phyloP scores from a whole-genome alignment of 1,140 invertebrate species.

The Monochamus saltuarius region DNA sequence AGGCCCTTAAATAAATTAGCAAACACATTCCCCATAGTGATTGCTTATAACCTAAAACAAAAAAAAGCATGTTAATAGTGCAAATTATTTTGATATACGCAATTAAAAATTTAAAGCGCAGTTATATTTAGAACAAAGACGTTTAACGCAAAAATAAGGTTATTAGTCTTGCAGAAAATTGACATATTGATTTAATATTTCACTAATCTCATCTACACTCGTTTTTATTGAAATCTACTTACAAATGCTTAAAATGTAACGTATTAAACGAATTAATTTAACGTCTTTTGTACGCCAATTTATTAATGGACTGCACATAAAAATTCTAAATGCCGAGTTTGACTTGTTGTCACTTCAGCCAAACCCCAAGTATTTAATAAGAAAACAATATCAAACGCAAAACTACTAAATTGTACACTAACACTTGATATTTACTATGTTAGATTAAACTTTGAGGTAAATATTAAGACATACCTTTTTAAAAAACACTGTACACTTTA shows the following conservation, averaged over 20 bases:
- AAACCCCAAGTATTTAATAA: conserved; percentile 31
- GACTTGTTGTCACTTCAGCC: conserved; percentile 42
- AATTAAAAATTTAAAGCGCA: conserved; percentile 3
- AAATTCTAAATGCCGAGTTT: conserved; percentile 33
- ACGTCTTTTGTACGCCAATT: background rate
- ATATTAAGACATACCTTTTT: conserved; percentile 62
- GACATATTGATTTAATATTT: conserved; percentile 45
- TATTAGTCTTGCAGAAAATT: conserved; percentile 46
- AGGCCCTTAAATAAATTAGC: conserved; percentile 91
- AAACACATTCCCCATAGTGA: conserved; percentile 79
- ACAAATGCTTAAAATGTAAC: background rate
- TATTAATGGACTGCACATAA: conserved; percentile 1
- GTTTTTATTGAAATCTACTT: background rate
- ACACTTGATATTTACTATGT: background rate
- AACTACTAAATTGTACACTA: conserved; percentile 15
- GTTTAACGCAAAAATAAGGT: conserved; percentile 36
- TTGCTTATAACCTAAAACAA: conserved; percentile 31
- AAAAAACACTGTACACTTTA: conserved; percentile 63
- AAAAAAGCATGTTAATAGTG: background rate
- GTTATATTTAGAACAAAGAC: conserved; percentile 45
- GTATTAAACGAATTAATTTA: background rate
- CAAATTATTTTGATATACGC: no score
- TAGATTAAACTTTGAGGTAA: conserved; percentile 3
- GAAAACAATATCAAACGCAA: conserved; percentile 9
- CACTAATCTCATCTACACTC: conserved; percentile 4